Evolutionary conservation across 1,140 invertebrate genomes (phyloP).

Genomic region (Trichonephila inaurata): DNA sequence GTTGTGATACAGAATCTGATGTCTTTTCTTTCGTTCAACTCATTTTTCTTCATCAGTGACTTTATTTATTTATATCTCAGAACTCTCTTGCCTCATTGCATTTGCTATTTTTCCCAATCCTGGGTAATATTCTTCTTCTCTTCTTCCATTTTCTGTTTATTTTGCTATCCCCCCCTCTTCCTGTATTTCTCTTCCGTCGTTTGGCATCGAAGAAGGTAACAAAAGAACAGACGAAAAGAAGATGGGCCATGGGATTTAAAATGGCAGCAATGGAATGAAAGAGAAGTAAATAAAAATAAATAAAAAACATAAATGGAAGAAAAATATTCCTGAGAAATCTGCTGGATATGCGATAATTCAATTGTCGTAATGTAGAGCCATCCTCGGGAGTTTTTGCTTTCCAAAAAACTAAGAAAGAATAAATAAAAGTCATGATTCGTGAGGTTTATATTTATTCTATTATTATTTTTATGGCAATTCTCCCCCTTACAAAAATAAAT

Average conservation of each 20-base stretch:
- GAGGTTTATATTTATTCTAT: slow-evolving; percentile 8
- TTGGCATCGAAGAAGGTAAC: slow-evolving; percentile 17
- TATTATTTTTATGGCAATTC: slow-evolving; percentile 28
- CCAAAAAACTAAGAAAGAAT: not conserved
- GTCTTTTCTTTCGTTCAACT: not conserved
- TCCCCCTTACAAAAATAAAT: not conserved
- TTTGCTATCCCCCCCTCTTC: not conserved
- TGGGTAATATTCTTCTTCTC: not conserved
- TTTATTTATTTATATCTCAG: slow-evolving; percentile 28
- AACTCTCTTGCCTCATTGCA: not conserved
- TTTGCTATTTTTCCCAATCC: not conserved
- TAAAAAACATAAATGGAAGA: not conserved
- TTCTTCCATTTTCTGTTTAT: not conserved
- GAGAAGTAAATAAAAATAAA: slow-evolving; percentile 41
- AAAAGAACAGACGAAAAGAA: slow-evolving; percentile 16
- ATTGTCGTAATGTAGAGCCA: slow-evolving; percentile 47
- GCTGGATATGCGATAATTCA: slow-evolving; percentile 55
- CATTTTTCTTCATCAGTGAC: slow-evolving; percentile 20
- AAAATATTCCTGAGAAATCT: slow-evolving; percentile 1
- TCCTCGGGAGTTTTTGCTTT: not conserved
- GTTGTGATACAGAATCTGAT: slow-evolving; percentile 35
- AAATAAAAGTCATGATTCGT: not conserved
- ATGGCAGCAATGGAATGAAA: slow-evolving; percentile 29
- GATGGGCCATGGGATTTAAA: slow-evolving; percentile 34
- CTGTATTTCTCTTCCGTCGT: slow-evolving; percentile 38